These are phyloP conservation scores for Artibeus jamaicensis DNA, from an alignment of 2,797 vertebrate species.

Conservation along the genomic window DNA sequence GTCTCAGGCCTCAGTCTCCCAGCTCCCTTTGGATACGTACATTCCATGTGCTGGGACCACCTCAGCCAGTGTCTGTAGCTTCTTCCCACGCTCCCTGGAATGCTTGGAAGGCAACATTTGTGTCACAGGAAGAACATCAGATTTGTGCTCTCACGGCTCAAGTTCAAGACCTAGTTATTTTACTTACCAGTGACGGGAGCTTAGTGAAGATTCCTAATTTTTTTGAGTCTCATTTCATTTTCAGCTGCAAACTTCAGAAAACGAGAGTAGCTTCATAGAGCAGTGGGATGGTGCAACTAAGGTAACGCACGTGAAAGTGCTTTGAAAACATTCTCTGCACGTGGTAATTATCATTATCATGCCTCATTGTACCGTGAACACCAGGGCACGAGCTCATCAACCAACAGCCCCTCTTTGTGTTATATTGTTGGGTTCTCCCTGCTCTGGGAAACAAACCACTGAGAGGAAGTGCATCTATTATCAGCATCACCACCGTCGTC, in stretches of 20 bases:
- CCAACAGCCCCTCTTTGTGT: accelerated
- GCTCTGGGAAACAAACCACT: not conserved
- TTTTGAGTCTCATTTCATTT: not conserved
- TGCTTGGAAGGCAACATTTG: not conserved
- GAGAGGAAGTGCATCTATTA: too few relatives aligned
- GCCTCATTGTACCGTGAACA: accelerated
- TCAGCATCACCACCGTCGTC: not conserved
- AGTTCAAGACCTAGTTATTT: not conserved
- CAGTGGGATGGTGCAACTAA: not conserved
- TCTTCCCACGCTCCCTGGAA: not conserved
- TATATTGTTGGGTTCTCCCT: not conserved
- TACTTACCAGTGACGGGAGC: not conserved
- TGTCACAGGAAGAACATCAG: not conserved
- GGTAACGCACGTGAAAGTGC: not conserved
- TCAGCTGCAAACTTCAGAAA: not conserved
- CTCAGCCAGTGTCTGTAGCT: accelerated
- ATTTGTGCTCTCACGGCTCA: not conserved
- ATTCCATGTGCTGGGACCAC: too few relatives aligned
- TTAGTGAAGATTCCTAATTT: not conserved
- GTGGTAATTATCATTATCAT: not conserved
- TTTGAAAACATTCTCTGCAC: not conserved
- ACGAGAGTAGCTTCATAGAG: not conserved
- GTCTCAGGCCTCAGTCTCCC: not conserved
- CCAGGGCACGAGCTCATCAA: accelerated
- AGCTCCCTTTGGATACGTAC: not conserved